A percentile compares a stretch with the other conserved stretches of the same genome.
Conservation (phyloP, 2,113 vertebrate genomes). For the Pelvicachromis taeniatus region DNA sequence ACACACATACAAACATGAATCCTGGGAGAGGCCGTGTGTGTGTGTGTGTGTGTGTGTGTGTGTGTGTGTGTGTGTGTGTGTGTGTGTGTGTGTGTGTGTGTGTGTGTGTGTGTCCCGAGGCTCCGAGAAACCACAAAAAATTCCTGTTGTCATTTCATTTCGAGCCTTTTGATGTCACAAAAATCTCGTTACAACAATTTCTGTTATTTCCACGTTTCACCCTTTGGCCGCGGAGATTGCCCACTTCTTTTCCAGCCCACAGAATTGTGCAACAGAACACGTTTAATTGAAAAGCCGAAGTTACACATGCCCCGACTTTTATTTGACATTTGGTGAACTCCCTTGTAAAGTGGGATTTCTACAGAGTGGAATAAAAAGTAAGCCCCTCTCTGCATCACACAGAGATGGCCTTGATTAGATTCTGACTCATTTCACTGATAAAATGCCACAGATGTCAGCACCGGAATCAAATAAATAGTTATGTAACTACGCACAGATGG, state of each 20-base stretch:
- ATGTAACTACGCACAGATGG: neutral
- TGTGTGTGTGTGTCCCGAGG: neutral
- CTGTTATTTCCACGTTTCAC: slow-evolving; percentile 14
- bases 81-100: neutral
- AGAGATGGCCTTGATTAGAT: neutral
- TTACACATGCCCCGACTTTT: slow-evolving; percentile 19
- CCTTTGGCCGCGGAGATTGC: neutral
- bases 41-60: too few species aligned
- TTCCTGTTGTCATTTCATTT: neutral
- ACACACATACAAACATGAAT: too few species aligned
- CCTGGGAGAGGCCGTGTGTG: too few species aligned
- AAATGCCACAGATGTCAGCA: neutral
- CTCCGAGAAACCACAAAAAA: neutral
- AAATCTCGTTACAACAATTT: slow-evolving; percentile 24
- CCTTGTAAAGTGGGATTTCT: neutral
- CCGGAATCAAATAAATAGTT: neutral
- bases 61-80: too few species aligned
- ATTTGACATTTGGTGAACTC: slow-evolving; percentile 26
- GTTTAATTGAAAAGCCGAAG: neutral
- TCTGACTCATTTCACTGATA: neutral
- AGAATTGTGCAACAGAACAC: neutral
- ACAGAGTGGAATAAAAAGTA: neutral
- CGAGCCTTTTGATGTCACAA: neutral
- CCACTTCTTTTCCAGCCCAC: neutral
- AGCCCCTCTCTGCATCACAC: neutral